Evolutionary conservation across 2,113 vertebrate species (phyloP), one percentile per base, ranked within the genome.

Genomic region (Mirza zaza): DNA sequence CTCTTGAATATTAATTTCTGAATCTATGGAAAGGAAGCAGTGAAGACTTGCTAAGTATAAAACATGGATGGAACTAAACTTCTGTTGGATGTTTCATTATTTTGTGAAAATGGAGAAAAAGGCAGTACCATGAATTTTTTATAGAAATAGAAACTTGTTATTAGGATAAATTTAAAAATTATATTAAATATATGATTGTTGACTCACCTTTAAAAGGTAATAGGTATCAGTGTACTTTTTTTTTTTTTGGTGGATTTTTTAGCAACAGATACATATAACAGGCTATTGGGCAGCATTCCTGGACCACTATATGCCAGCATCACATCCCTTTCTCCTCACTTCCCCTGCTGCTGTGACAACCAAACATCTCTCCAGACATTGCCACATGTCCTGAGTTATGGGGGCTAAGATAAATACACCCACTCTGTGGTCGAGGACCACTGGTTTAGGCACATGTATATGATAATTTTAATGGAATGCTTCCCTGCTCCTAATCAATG

Each of bases 101-200:
- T 84, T 95, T 75, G 52, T 50, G 12, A 90, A 84, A 81, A 91
- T 77, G 39, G 76, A 90, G 57, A 36, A 97, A 97, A 92, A 50
- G 39, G 25, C 59, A 71, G 7, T 59, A 3, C 79, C 50, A 6
- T 59, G 23, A 82, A 50, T 34, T 92, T 87, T 92, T 75, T 13
- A 90, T 29, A 86, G 52, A 95, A 85, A 63, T 52, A 68, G 36
- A 96, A 85, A 77, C 67, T 91, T 71, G 2, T 63, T 84, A 8
- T 76, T 34, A 52, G 50, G n/a, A 89, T 77, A 42, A 42, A 34
- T 65, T 75, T 96, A 11, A 68, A 87, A 95, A 34, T 89, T 55
- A 10, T 83, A 76, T 94, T 71, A 79, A 65, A 39, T 81, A 10
- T 67, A 8, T 92, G 59, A 50, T 50, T 70, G 87, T 70, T 81